Evolutionary conservation across 2,113 vertebrate genomes (phyloP).

Genomic region (Columba janthina): DNA sequence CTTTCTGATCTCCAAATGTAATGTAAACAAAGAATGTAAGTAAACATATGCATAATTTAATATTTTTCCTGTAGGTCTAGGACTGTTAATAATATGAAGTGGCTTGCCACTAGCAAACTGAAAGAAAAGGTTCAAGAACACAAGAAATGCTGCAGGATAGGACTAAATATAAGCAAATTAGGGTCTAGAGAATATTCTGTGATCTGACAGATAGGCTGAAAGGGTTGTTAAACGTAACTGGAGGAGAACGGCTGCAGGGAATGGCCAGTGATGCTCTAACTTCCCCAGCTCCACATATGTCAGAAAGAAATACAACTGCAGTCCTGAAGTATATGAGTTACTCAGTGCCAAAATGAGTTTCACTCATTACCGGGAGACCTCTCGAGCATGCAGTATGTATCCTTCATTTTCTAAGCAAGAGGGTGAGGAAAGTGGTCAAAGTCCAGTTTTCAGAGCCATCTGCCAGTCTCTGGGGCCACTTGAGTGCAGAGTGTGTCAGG

Average conservation of each 20-base stretch:
- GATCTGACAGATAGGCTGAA: background rate
- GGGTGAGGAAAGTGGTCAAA: background rate
- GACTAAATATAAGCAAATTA: background rate
- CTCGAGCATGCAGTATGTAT: background rate
- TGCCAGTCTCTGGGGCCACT: background rate
- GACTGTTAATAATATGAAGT: background rate
- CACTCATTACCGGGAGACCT: background rate
- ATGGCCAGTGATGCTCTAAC: background rate
- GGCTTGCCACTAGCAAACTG: background rate
- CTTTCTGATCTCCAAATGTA: background rate
- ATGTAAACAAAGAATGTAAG: background rate
- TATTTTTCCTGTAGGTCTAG: background rate
- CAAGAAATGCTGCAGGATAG: background rate
- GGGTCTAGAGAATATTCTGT: background rate
- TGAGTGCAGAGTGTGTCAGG: background rate
- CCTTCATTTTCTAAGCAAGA: background rate
- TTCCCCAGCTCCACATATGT: background rate
- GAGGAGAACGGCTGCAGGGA: background rate
- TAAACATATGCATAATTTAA: constrained; percentile 19
- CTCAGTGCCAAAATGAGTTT: background rate
- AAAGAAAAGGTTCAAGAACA: background rate
- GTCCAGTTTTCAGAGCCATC: background rate
- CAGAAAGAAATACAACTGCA: background rate
- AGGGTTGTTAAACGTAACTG: background rate
- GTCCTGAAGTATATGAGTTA: background rate